Conservation (phyloP, 2,888 invertebrate species). For the Scaptomyza tumidula region DNA sequence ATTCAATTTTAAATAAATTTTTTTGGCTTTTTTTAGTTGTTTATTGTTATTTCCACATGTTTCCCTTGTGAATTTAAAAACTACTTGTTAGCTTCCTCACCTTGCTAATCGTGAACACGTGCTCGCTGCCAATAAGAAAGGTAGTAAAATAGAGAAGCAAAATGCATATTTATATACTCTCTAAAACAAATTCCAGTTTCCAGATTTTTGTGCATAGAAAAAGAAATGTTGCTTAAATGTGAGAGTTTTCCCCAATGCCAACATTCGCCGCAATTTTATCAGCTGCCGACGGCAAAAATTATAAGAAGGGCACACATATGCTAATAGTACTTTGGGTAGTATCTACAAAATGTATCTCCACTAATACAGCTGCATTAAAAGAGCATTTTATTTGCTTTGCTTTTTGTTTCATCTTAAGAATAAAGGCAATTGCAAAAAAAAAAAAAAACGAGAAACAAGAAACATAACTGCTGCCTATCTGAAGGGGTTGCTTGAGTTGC, state of each 20-base stretch:
- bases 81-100: constrained; percentile 67
- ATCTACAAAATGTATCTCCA: constrained; percentile 44
- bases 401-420: constrained; percentile 29
- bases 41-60: background rate
- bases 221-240: constrained; percentile 3
- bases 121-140: constrained; percentile 14
- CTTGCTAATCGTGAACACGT: constrained; percentile 45
- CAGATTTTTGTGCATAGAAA: constrained; percentile 1
- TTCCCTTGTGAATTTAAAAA: constrained; percentile 26
- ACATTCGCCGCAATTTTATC: constrained; percentile 40
- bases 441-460: background rate
- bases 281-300: constrained; percentile 46
- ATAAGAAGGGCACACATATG: constrained; percentile 13
- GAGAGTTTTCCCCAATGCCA: constrained; percentile 43
- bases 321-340: background rate
- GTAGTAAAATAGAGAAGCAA: constrained; percentile 3
- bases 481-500: constrained; percentile 35
- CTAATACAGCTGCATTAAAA: constrained; percentile 20
- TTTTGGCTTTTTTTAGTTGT: background rate
- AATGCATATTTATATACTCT: background rate
- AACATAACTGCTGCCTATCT: constrained; percentile 8
- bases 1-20: background rate
- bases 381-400: background rate
- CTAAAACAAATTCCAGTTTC: background rate
- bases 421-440: constrained; percentile 9